These are phyloP conservation scores for Rhagoletis pomonella DNA, from an alignment of 1,140 invertebrate species.

Conservation along the genomic window DNA sequence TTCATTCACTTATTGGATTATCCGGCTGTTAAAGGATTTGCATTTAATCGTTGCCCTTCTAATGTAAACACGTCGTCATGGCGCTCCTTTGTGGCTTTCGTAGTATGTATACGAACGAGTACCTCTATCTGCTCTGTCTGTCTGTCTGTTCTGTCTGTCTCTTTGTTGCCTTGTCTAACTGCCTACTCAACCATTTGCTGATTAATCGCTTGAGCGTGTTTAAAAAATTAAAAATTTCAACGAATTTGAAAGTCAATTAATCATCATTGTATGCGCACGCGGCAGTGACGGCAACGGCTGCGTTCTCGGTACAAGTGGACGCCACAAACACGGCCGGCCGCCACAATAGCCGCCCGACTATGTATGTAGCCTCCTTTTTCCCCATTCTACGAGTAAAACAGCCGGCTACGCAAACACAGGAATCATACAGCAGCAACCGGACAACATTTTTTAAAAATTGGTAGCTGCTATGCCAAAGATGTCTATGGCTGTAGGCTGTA, in stretches of 20 bases:
- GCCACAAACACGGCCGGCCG: slow-evolving; percentile 26
- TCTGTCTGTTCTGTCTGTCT: too few species aligned
- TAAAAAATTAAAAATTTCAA: slow-evolving; percentile 74
- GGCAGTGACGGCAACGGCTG: not conserved
- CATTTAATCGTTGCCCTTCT: slow-evolving; percentile 51
- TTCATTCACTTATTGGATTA: slow-evolving; percentile 45
- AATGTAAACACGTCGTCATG: slow-evolving; percentile 44
- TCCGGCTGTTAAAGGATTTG: slow-evolving; percentile 38
- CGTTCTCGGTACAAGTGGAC: not conserved
- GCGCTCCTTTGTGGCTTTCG: slow-evolving; percentile 6
- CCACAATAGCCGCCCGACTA: not conserved
- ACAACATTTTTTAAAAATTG: slow-evolving; percentile 30
- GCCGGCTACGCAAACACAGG: not conserved
- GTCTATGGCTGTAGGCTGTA: slow-evolving; percentile 36
- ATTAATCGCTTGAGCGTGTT: slow-evolving; percentile 61
- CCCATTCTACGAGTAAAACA: not conserved
- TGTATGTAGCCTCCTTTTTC: not conserved
- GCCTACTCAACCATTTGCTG: slow-evolving; percentile 50
- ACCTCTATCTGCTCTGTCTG: not conserved
- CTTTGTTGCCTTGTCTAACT: not conserved
- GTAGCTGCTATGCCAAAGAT: slow-evolving; percentile 33
- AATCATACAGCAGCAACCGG: not conserved
- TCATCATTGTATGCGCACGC: slow-evolving; percentile 63
- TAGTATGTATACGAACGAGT: not conserved
- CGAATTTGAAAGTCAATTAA: slow-evolving; percentile 74